These are phyloP conservation scores for Orgyia antiqua DNA, from an alignment of 2,888 invertebrate genomes.

Conservation along the genomic window DNA sequence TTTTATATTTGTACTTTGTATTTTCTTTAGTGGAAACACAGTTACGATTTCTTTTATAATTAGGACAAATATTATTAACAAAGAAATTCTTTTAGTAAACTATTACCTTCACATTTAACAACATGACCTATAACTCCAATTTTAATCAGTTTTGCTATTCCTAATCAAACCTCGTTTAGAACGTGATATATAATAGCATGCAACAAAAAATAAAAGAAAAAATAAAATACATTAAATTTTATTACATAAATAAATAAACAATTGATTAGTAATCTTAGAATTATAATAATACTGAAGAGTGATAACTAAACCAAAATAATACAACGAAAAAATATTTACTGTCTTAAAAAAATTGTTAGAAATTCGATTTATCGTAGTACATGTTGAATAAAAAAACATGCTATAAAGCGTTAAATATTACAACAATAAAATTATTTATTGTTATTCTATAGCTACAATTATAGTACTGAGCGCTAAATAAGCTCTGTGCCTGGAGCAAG, in stretches of 20 bases:
- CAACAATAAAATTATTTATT: background rate
- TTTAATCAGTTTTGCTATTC: too few species aligned
- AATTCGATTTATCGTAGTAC: conserved; percentile 7
- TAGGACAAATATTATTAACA: too few species aligned
- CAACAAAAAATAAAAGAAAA: conserved; percentile 35
- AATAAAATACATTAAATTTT: conserved; percentile 27
- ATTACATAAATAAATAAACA: conserved; percentile 34
- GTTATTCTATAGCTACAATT: conserved; percentile 61
- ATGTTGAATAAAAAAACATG: conserved; percentile 13
- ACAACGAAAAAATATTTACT: conserved; percentile 3
- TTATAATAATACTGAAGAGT: conserved; percentile 18
- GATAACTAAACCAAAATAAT: conserved; percentile 7
- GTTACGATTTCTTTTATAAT: too few species aligned
- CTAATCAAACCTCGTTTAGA: too few species aligned
- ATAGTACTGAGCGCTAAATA: conserved; percentile 60
- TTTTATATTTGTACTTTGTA: too few species aligned
- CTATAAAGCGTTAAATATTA: conserved; percentile 12
- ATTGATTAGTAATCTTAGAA: conserved; percentile 18
- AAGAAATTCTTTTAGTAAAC: too few species aligned
- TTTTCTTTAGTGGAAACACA: too few species aligned
- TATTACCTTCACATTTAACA: too few species aligned
- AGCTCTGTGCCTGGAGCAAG: conserved; percentile 52
- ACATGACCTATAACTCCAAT: too few species aligned
- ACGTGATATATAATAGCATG: conserved; percentile 22
- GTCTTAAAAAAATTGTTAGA: background rate